Evolutionary conservation across 1,140 invertebrate genomes (phyloP).

Genomic region (Anthonomus grandis): DNA sequence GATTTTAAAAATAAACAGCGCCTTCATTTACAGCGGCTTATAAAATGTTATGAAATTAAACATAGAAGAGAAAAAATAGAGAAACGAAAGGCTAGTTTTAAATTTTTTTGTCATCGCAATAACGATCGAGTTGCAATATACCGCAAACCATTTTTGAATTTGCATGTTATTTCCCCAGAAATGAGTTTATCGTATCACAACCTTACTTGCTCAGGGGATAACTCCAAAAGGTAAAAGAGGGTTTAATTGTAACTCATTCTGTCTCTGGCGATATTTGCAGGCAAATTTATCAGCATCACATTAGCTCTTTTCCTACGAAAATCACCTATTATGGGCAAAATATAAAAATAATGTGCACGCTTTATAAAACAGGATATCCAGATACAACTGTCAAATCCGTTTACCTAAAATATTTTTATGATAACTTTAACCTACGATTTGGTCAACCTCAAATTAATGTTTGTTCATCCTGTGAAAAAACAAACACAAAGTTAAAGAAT

Average conservation of each 20-base stretch:
- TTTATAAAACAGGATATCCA: neutral
- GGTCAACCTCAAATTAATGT: slow-evolving; percentile 1
- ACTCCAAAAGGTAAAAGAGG: neutral
- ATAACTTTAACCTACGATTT: neutral
- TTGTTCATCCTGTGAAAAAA: slow-evolving; percentile 1
- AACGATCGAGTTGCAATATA: neutral
- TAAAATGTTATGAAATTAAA: neutral
- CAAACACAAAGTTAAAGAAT: neutral
- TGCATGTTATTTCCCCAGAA: neutral
- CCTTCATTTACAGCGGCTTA: slow-evolving; percentile 3
- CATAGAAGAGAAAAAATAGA: neutral
- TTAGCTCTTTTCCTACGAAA: neutral
- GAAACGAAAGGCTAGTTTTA: slow-evolving; percentile 7
- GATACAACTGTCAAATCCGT: neutral
- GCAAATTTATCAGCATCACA: neutral
- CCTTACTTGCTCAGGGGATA: neutral
- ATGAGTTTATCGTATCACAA: neutral
- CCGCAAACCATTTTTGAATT: neutral
- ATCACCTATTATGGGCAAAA: neutral
- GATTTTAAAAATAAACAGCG: neutral
- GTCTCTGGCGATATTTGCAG: neutral
- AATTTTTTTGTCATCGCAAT: neutral
- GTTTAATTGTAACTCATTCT: neutral
- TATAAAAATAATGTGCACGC: neutral
- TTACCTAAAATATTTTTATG: neutral